Conservation (phyloP, 1,140 invertebrate genomes). For the Lepidurus apus region DNA sequence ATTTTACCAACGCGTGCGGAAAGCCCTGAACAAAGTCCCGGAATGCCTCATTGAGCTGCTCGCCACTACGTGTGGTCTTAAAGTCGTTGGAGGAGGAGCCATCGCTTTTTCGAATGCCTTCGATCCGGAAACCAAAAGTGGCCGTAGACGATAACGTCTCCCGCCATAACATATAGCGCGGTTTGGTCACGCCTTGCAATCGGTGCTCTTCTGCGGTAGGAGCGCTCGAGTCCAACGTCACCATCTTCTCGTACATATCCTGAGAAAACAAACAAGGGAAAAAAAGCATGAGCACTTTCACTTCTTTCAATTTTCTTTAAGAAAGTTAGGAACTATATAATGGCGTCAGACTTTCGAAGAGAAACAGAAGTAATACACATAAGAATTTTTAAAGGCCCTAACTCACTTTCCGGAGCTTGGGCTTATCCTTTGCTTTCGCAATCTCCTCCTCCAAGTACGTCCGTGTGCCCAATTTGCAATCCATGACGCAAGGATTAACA, state of each 20-base stretch:
- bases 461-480: slow-evolving; percentile 90
- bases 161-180: slow-evolving; percentile 94
- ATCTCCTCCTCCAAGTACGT: slow-evolving; percentile 93
- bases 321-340: too few species aligned
- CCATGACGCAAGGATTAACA: slow-evolving; percentile 88
- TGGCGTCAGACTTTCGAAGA: neutral
- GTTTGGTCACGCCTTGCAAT: slow-evolving; percentile 86
- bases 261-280: slow-evolving; percentile 39
- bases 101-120: slow-evolving; percentile 76
- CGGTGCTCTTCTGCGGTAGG: slow-evolving; percentile 84
- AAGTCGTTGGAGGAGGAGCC: slow-evolving; percentile 89
- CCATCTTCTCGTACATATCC: slow-evolving; percentile 99
- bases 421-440: slow-evolving; percentile 88
- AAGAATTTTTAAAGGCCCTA: slow-evolving; percentile 1
- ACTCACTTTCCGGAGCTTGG: slow-evolving; percentile 75
- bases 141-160: slow-evolving; percentile 95
- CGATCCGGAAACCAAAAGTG: slow-evolving; percentile 90
- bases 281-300: slow-evolving; percentile 24
- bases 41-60: slow-evolving; percentile 73
- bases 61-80: slow-evolving; percentile 84
- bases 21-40: slow-evolving; percentile 74
- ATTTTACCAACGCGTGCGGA: slow-evolving; percentile 67
- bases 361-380: neutral
- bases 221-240: slow-evolving; percentile 83
- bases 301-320: slow-evolving; percentile 7